A percentile compares a stretch with the other conserved stretches of the same genome.
Evolutionary conservation across 2,888 invertebrate genomes (phyloP).

Genomic region (Myopa testacea): DNA sequence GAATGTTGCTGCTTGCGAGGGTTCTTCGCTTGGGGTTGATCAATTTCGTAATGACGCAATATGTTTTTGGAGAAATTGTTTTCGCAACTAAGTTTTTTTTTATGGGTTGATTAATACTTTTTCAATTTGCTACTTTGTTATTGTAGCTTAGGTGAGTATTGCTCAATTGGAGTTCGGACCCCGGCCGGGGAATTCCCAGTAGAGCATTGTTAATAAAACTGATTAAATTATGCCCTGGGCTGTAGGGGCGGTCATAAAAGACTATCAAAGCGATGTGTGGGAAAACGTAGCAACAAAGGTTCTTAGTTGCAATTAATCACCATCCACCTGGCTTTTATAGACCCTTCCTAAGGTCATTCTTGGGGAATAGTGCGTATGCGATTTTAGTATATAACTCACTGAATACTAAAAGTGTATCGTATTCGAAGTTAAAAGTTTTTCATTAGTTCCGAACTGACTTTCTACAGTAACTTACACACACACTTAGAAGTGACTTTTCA

Average conservation of each 20-base stretch:
- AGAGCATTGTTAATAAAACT: constrained; percentile 16
- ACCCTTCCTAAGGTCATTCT: too few relatives aligned
- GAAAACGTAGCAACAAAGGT: too few relatives aligned
- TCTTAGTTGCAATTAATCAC: too few relatives aligned
- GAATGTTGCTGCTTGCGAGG: background rate
- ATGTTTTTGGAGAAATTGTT: background rate
- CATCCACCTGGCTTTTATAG: too few relatives aligned
- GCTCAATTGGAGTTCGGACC: constrained; percentile 13
- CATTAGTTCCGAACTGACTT: too few relatives aligned
- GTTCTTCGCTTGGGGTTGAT: background rate
- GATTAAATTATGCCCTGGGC: constrained; percentile 3
- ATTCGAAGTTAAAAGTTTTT: too few relatives aligned
- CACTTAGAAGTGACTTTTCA: too few relatives aligned
- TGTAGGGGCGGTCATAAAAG: background rate
- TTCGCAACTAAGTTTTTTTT: background rate
- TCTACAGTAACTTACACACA: too few relatives aligned
- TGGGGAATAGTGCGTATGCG: too few relatives aligned
- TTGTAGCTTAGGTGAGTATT: background rate
- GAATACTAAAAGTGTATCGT: too few relatives aligned
- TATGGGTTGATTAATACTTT: background rate
- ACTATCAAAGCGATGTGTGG: too few relatives aligned
- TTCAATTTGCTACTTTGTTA: background rate
- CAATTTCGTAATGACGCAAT: background rate
- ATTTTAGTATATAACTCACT: too few relatives aligned
- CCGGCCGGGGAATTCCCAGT: constrained; percentile 23